Evolutionary conservation across 2,888 invertebrate species (phyloP).

Genomic region (Hypolimnas misippus): DNA sequence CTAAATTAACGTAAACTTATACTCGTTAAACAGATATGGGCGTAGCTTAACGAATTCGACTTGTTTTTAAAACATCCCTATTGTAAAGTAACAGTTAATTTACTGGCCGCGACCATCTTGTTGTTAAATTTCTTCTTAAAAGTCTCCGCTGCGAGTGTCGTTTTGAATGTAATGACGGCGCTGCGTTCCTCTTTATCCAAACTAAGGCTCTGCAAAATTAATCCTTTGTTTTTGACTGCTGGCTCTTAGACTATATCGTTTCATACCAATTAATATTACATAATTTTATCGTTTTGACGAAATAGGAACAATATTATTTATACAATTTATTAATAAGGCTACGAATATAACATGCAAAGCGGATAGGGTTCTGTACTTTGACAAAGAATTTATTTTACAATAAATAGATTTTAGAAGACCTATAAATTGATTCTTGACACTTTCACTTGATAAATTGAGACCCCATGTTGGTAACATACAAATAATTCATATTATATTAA

Average conservation of each 20-base stretch:
- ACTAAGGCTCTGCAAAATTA: constrained; percentile 73
- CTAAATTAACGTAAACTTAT: too few relatives aligned
- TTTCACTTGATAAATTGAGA: too few relatives aligned
- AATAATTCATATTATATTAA: too few relatives aligned
- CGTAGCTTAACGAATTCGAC: neutral
- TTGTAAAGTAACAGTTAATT: constrained; percentile 60
- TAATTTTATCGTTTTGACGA: constrained; percentile 13
- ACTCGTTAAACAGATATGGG: too few relatives aligned
- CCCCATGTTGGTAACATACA: too few relatives aligned
- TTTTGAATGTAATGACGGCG: constrained; percentile 73
- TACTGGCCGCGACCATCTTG: constrained; percentile 80
- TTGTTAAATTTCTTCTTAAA: constrained; percentile 78
- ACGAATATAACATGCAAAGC: neutral
- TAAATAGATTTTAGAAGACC: too few relatives aligned
- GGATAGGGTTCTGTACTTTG: neutral
- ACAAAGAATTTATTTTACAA: neutral
- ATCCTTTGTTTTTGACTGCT: constrained; percentile 45
- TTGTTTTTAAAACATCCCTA: constrained; percentile 10
- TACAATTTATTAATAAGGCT: neutral
- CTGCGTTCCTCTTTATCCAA: constrained; percentile 73
- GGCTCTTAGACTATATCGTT: constrained; percentile 37
- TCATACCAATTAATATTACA: constrained; percentile 5
- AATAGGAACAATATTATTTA: constrained; percentile 25
- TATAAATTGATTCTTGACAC: too few relatives aligned
- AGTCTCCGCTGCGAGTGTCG: constrained; percentile 62